These are phyloP conservation scores for Cheilosia vernalis DNA, from an alignment of 2,888 invertebrate genomes.

Conservation along the genomic window DNA sequence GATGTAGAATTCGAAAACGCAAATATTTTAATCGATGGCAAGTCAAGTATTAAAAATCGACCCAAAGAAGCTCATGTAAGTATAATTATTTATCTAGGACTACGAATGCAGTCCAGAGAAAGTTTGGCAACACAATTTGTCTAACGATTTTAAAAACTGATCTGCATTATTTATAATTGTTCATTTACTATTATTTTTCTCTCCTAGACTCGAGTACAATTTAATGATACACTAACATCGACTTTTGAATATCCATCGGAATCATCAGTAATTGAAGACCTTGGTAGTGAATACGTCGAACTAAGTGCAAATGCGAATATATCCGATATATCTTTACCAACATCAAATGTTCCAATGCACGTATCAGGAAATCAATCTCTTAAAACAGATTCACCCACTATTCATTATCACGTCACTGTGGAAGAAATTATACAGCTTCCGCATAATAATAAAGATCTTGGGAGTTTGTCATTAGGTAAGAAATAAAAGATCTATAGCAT, in stretches of 20 bases:
- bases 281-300: conserved; percentile 79
- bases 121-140: too few relatives aligned
- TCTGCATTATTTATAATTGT: too few relatives aligned
- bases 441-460: conserved; percentile 79
- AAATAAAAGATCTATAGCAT: conserved; percentile 22
- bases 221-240: conserved; percentile 93
- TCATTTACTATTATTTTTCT: conserved; percentile 9
- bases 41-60: conserved; percentile 90
- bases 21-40: conserved; percentile 95
- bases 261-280: conserved; percentile 89
- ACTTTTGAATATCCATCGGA: conserved; percentile 98
- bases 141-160: too few relatives aligned
- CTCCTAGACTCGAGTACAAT: conserved; percentile 93
- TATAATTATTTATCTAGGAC: conserved; percentile 39
- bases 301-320: conserved; percentile 74
- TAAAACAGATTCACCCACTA: conserved; percentile 74
- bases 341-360: conserved; percentile 36
- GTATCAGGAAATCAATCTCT: conserved; percentile 22
- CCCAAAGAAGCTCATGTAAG: conserved; percentile 82
- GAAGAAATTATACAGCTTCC: conserved; percentile 83
- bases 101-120: too few relatives aligned
- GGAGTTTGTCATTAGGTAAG: conserved; percentile 83
- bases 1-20: conserved; percentile 93
- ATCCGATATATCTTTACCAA: conserved; percentile 66
- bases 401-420: conserved; percentile 80